A percentile compares a stretch with the other conserved stretches of the same genome.
phyloP scores from a whole-genome alignment of 1,140 invertebrate genomes.

The Bacillus rossius region DNA sequence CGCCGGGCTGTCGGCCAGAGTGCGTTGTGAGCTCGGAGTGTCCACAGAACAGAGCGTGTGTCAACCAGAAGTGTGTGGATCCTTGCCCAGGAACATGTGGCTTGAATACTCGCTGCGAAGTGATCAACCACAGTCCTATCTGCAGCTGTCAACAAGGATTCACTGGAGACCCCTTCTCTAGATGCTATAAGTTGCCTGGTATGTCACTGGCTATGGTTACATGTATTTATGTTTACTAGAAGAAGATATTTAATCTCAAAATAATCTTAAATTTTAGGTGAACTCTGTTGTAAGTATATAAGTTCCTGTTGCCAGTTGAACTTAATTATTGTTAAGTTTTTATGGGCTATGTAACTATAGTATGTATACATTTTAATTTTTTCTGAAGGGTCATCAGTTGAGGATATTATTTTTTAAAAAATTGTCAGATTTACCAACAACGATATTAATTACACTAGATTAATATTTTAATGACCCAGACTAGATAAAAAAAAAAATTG shows the following conservation, averaged over 20 bases:
- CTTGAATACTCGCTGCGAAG: conserved; percentile 49
- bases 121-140: conserved; percentile 53
- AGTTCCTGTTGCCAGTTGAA: too few species aligned
- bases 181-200: conserved; percentile 45
- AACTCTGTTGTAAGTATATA: too few species aligned
- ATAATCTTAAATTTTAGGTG: too few species aligned
- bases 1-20: conserved; percentile 57
- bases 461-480: too few species aligned
- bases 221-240: conserved; percentile 33
- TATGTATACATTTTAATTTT: too few species aligned
- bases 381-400: too few species aligned
- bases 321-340: too few species aligned
- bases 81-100: conserved; percentile 59
- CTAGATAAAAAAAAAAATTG: too few species aligned
- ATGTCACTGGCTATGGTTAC: conserved; percentile 34
- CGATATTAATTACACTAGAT: too few species aligned
- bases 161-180: conserved; percentile 52
- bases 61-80: conserved; percentile 51
- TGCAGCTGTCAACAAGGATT: conserved; percentile 49
- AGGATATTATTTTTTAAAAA: too few species aligned
- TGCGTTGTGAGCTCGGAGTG: conserved; percentile 61
- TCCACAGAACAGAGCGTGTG: conserved; percentile 51
- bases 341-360: too few species aligned
- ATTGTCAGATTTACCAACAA: too few species aligned
- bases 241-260: conserved; percentile 13